These are phyloP conservation scores for Trichonephila clavata DNA, from an alignment of 1,140 invertebrate genomes.

Conservation along the genomic window DNA sequence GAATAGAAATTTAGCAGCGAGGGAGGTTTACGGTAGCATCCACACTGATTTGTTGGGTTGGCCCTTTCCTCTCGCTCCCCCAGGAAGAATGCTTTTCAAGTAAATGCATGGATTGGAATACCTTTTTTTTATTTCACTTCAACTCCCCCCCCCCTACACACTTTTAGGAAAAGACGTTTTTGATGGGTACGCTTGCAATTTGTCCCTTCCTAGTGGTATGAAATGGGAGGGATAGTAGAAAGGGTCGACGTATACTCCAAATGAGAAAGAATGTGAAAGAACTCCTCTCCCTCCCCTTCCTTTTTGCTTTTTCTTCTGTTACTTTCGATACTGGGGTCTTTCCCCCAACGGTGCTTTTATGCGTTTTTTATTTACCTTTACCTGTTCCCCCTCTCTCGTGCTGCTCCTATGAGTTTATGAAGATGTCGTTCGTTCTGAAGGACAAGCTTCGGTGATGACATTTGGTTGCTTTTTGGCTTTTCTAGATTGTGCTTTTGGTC, in stretches of 20 bases:
- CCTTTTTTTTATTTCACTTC: not conserved
- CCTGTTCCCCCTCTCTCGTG: not conserved
- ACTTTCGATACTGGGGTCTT: not conserved
- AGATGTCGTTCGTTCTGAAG: constrained; percentile 31
- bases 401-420: constrained; percentile 32
- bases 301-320: not conserved
- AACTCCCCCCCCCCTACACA: not conserved
- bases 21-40: constrained; percentile 30
- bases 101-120: constrained; percentile 18
- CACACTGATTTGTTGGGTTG: constrained; percentile 49
- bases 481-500: not conserved
- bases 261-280: constrained; percentile 20
- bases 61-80: not conserved
- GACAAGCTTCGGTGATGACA: not conserved
- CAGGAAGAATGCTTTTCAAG: constrained; percentile 16
- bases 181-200: constrained; percentile 42
- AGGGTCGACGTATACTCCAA: not conserved
- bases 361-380: constrained; percentile 39
- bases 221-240: not conserved
- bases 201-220: not conserved
- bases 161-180: constrained; percentile 20
- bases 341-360: constrained; percentile 18
- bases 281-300: not conserved
- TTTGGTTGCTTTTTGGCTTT: not conserved
- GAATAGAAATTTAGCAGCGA: not conserved